Evolutionary conservation across 2,113 vertebrate genomes (phyloP), one percentile per base, ranked within the genome.

Genomic region (Bubo blakistoni): DNA sequence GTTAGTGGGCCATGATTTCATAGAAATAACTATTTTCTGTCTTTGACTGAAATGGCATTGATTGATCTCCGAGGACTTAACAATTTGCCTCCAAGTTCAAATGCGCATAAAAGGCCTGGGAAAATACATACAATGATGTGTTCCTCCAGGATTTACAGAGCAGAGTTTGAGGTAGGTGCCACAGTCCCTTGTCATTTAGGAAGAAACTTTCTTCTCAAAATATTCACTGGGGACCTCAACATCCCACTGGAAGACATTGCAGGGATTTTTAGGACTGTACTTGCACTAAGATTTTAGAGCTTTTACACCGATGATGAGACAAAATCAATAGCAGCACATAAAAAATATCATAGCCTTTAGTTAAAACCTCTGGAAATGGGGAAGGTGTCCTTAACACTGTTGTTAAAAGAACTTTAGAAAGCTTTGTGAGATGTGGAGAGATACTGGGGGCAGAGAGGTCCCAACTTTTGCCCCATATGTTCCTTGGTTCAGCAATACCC

Each of bases 381-480:
- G 42, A 92, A 71, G 19, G 6, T 57, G 29, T 46, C 27, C 57
- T 85, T 88, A 92, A 49, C 29, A 32, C 2, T 59, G 24, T 2
- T 15, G 63, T 36, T 65, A 27, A 47, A 11, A 74, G 65, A 86
- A 94, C 38, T 90, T 46, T 10, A 73, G 59, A 83, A 88, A 81
- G n/a, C 40, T 26, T 62, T 69, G 30, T 84, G n/a, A 93, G 72
- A 81, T 0, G 1, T 30, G 81, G 51, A 77, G 22, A 59, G n/a
- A 38, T 66, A 49, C 5, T 21, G 59, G 16, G 6, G 24, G 16
- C 36, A 81, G 49, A 88, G 34, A 90, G n/a, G 44, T 82, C 46
- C 51, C 66, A 89, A 5, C 30, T 81, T 81, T 2, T 55, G 57
- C 32, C 0, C 1, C 32, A 4, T 6, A 44, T 0, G 0, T 66